Evolutionary conservation across 2,113 vertebrate species (phyloP), one percentile per base, ranked within the genome.

Genomic region (Anolis carolinensis): DNA sequence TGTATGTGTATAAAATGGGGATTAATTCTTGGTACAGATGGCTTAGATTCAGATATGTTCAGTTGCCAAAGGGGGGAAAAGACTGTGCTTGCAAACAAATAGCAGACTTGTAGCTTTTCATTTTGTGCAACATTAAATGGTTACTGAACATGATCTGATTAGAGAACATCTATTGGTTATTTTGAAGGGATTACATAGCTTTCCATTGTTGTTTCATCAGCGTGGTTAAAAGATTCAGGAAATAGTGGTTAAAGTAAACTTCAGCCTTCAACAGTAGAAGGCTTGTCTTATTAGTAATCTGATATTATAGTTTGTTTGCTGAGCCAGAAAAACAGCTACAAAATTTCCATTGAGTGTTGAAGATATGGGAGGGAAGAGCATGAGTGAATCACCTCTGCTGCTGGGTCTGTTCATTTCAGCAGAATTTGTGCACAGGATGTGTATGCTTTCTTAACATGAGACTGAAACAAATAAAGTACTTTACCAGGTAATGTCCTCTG

Each of bases 301-400:
- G 84, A 63, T 86, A 86, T 62, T 34, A 21, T 48, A 70, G 75
- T 55, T 79, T 79, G 63, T 63, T 55, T 63, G 52, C 68, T 63
- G 30, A 80, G 68, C 36, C 20, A 86, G 36, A 32, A 86, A 86
- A 86, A 81, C 78, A 81, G 65, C 55, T 71, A 86, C 44, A 81
- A 50, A 5, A 18, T 81, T 86, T 80, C 70, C 68, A 63, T 86
- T 62, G 27, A 11, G 20, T 63, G 52, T 78, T 73, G 59, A 62
- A 50, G 62, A 48, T n/a, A 34, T 88, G 79, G 32, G 84, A 52
- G 90, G 92, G 86, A 86, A 68, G 87, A 7, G 32, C 92, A 91
- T 83, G 91, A 89, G 88, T 36, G 55, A 71, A 86, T 75, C 34
- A 23, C 39, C 39, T 44, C 39, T 44, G 74, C 79, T 63, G 44